A percentile compares a stretch with the other conserved stretches of the same genome.
Conservation (phyloP, 1,140 invertebrate genomes). For the Pararge aegeria region DNA sequence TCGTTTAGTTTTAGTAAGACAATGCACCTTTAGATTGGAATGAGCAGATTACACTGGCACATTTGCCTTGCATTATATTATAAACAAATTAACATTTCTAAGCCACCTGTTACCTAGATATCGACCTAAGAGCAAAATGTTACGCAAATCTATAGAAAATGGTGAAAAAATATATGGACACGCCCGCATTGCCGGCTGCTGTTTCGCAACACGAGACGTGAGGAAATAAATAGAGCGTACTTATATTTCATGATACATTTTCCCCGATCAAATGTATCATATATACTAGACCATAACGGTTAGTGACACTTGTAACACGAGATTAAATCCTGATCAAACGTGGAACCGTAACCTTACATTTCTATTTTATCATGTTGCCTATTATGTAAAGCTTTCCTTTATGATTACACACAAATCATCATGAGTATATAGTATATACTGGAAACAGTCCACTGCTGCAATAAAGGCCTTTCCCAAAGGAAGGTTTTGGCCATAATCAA, state of each 20-base stretch:
- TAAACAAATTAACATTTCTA: too few species aligned
- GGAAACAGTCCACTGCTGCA: too few species aligned
- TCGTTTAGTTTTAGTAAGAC: too few species aligned
- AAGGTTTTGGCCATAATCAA: too few species aligned
- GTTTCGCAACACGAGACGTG: slow-evolving; percentile 26
- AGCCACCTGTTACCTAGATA: too few species aligned
- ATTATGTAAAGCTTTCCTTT: background rate
- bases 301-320: slow-evolving; percentile 25
- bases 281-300: slow-evolving; percentile 33
- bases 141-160: background rate
- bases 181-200: slow-evolving; percentile 23
- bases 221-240: slow-evolving; percentile 27
- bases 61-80: too few species aligned
- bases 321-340: slow-evolving; percentile 8
- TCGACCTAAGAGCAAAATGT: background rate
- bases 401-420: background rate
- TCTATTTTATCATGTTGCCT: slow-evolving; percentile 2
- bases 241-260: slow-evolving; percentile 35
- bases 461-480: too few species aligned
- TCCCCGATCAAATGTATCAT: slow-evolving; percentile 29
- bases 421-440: too few species aligned
- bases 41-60: too few species aligned
- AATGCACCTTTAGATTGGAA: too few species aligned
- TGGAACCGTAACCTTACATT: slow-evolving; percentile 10
- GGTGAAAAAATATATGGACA: slow-evolving; percentile 21